Percentiles rank a stretch among this genome's conserved stretches.
These are phyloP conservation scores for Macrotus californicus DNA, from an alignment of 2,113 vertebrate species.

Conservation along the genomic window DNA sequence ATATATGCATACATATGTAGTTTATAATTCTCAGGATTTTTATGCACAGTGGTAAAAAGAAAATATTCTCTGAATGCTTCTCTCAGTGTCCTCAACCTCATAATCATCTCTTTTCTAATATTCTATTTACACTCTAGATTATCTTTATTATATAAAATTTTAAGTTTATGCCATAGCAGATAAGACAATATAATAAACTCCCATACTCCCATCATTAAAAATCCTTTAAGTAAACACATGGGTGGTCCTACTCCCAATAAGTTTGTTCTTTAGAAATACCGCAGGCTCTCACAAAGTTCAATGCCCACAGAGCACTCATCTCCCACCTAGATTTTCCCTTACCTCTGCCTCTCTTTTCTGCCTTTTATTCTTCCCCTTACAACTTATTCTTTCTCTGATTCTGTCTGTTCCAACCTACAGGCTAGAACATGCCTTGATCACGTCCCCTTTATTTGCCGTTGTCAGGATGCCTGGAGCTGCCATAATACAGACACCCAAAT, in stretches of 20 bases:
- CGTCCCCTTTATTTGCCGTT: not conserved
- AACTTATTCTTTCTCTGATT: not conserved
- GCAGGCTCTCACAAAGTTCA: not conserved
- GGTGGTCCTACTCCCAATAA: not conserved
- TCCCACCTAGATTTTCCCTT: not conserved
- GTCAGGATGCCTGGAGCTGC: not conserved
- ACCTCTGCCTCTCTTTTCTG: not conserved
- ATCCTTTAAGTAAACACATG: not conserved
- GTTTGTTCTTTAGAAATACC: not conserved
- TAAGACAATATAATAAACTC: not conserved
- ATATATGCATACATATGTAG: not conserved
- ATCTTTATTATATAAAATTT: not conserved
- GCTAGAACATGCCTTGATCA: fast-evolving
- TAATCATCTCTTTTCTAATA: not conserved
- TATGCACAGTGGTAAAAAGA: not conserved
- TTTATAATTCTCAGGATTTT: not conserved
- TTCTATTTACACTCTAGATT: not conserved
- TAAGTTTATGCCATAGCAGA: not conserved
- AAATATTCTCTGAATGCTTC: not conserved
- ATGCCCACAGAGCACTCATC: not conserved
- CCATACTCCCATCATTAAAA: not conserved
- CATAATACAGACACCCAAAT: not conserved
- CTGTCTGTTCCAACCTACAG: not conserved
- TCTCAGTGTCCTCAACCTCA: not conserved
- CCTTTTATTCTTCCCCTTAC: not conserved